These are phyloP conservation scores for Isurus oxyrinchus DNA, from an alignment of 2,113 vertebrate species.

Conservation along the genomic window DNA sequence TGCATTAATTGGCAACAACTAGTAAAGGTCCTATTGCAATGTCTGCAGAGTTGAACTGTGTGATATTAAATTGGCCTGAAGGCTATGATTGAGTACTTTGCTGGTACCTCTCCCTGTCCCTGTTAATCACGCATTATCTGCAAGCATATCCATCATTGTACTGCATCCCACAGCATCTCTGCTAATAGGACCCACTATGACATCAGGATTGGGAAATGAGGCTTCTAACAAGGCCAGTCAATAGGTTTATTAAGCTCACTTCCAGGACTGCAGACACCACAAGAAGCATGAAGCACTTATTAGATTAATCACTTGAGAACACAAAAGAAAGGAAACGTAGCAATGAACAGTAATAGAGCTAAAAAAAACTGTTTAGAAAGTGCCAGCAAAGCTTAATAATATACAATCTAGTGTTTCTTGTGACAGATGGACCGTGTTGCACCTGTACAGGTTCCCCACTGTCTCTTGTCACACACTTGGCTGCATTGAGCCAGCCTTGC, in stretches of 20 bases:
- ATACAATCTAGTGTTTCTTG: conserved; percentile 38
- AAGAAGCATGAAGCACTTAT: not conserved
- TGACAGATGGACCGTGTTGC: conserved; percentile 45
- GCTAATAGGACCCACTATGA: not conserved
- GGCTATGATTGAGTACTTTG: not conserved
- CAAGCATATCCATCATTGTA: conserved; percentile 21
- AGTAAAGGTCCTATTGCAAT: not conserved
- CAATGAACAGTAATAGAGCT: not conserved
- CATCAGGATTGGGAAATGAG: not conserved
- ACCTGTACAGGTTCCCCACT: conserved; percentile 42
- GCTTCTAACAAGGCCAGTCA: not conserved
- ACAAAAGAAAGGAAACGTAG: not conserved
- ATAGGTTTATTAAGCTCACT: conserved; percentile 39
- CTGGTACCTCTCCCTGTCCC: not conserved
- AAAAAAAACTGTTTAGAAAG: conserved; percentile 41
- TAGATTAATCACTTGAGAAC: not conserved
- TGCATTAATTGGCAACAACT: not conserved
- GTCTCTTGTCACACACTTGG: conserved; percentile 36
- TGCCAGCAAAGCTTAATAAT: not conserved
- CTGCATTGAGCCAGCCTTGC: conserved; percentile 27
- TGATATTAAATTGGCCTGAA: conserved; percentile 37
- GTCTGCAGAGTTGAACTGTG: not conserved
- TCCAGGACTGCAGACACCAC: not conserved
- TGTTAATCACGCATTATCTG: conserved; percentile 38
- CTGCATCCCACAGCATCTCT: conserved; percentile 17